Evolutionary conservation across 1,140 invertebrate genomes (phyloP).

Genomic region (Drosophila saltans): DNA sequence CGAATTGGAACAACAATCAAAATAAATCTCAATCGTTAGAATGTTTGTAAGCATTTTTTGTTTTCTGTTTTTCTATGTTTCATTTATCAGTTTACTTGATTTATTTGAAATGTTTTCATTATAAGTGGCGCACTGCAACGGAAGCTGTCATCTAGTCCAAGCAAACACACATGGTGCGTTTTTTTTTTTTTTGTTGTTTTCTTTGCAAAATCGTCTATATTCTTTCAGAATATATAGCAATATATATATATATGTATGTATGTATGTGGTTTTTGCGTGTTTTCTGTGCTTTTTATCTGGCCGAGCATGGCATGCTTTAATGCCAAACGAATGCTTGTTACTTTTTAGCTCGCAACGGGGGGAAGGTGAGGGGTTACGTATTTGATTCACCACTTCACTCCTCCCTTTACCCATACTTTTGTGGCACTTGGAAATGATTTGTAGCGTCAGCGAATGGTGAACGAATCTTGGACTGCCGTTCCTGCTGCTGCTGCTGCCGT

Average conservation of each 20-base stretch:
- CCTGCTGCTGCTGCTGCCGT: conserved; percentile 30
- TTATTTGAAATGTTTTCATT: conserved; percentile 4
- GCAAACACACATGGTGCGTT: conserved; percentile 3
- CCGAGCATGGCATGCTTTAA: conserved; percentile 61
- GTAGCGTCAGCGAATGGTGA: conserved; percentile 68
- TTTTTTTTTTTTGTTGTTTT: too few species aligned
- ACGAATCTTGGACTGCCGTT: conserved; percentile 33
- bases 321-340: conserved; percentile 33
- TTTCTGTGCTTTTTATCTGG: conserved; percentile 27
- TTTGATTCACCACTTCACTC: background rate
- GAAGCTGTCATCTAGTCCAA: conserved; percentile 34
- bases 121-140: conserved; percentile 29
- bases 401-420: conserved; percentile 20
- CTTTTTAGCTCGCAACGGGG: conserved; percentile 31
- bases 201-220: conserved; percentile 5
- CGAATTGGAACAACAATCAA: background rate
- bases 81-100: conserved; percentile 2
- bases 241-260: conserved; percentile 15
- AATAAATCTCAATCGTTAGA: background rate
- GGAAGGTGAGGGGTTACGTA: conserved; percentile 37
- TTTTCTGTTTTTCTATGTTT: background rate
- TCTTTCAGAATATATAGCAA: conserved; percentile 4
- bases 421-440: conserved; percentile 78
- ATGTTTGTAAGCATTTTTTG: background rate
- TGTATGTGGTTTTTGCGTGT: background rate